Conservation (phyloP, 2,113 vertebrate species). For the Pleuronectes platessa region DNA sequence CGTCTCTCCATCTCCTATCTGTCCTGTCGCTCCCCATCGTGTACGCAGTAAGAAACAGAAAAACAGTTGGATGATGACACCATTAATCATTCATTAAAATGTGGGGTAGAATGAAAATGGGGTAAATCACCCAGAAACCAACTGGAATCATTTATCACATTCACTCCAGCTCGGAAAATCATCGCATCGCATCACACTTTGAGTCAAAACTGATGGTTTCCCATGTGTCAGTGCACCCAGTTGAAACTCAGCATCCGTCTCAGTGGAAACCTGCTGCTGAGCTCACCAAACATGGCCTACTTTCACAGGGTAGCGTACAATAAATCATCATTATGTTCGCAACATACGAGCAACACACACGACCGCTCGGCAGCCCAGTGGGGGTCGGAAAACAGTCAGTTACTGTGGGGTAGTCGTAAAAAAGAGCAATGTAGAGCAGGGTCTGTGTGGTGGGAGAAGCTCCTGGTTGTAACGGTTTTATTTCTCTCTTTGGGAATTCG, state of each 20-base stretch:
- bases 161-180: background rate
- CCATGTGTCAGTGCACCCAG: background rate
- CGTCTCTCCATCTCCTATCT: background rate
- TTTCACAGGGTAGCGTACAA: constrained; percentile 17
- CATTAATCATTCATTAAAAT: background rate
- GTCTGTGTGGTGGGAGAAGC: background rate
- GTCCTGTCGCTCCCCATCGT: background rate
- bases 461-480: background rate
- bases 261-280: constrained; percentile 22
- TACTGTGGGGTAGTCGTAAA: background rate
- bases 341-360: constrained; percentile 9
- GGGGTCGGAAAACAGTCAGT: background rate
- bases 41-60: background rate
- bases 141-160: too few species aligned
- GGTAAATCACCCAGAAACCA: too few species aligned
- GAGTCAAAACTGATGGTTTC: background rate
- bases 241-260: background rate
- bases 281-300: constrained; percentile 36
- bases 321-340: constrained; percentile 27
- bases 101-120: too few species aligned
- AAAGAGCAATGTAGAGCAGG: background rate
- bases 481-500: constrained; percentile 13
- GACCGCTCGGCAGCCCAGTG: constrained; percentile 9
- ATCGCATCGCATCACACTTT: background rate
- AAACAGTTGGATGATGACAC: background rate